phyloP scores from a whole-genome alignment of 2,888 invertebrate species.

The Plagodis dolabraria region DNA sequence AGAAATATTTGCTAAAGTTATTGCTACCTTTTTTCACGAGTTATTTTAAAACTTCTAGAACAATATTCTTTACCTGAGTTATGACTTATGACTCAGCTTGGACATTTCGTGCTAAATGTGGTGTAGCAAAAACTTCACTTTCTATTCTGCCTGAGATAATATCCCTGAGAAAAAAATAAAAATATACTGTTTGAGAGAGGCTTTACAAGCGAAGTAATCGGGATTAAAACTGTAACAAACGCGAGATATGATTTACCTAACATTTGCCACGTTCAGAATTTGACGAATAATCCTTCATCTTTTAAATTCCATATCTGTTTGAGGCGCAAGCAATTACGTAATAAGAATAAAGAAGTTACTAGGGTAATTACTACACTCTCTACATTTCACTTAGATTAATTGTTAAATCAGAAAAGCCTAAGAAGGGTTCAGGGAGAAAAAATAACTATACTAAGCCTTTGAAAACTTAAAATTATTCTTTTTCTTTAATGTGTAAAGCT shows the following conservation, averaged over 20 bases:
- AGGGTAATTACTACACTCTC: too few species aligned
- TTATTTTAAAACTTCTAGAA: conserved; percentile 25
- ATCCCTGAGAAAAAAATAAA: conserved; percentile 16
- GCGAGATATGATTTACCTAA: background rate
- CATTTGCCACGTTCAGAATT: background rate
- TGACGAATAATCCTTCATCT: background rate
- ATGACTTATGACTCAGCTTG: conserved; percentile 28
- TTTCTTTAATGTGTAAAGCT: too few species aligned
- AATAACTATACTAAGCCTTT: too few species aligned
- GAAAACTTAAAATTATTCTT: too few species aligned
- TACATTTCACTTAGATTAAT: too few species aligned
- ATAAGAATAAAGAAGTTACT: too few species aligned
- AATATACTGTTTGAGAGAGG: too few species aligned
- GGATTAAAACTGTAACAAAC: too few species aligned
- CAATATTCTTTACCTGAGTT: conserved; percentile 36
- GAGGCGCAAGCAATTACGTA: too few species aligned
- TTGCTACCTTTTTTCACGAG: conserved; percentile 6
- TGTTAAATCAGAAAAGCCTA: too few species aligned
- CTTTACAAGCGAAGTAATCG: background rate
- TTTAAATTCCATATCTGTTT: too few species aligned
- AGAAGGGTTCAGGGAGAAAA: too few species aligned
- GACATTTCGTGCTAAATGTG: conserved; percentile 18
- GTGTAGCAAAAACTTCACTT: conserved; percentile 29
- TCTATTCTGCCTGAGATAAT: conserved; percentile 20
- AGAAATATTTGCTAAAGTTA: conserved; percentile 18